These are phyloP conservation scores for Euzophera pinguis DNA, from an alignment of 2,888 invertebrate species.

Conservation along the genomic window DNA sequence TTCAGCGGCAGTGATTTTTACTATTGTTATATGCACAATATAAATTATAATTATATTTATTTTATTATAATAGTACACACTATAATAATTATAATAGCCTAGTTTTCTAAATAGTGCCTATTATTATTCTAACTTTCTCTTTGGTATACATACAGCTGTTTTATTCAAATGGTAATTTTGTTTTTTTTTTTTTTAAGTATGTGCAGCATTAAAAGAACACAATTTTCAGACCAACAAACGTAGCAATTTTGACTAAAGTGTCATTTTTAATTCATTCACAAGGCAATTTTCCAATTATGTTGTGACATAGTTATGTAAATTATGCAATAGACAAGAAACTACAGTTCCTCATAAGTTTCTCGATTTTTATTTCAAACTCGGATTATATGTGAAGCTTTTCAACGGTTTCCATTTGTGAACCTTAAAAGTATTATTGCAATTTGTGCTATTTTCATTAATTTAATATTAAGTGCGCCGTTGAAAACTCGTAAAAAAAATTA, in stretches of 20 bases:
- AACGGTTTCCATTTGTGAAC: background rate
- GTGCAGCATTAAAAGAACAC: no score
- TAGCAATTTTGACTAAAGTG: no score
- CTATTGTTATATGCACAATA: slow-evolving; percentile 20
- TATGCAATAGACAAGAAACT: no score
- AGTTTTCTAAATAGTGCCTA: slow-evolving; percentile 14
- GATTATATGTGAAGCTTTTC: background rate
- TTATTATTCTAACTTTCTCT: slow-evolving; percentile 37
- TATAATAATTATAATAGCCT: slow-evolving; percentile 8
- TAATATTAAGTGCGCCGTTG: background rate
- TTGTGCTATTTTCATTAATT: background rate
- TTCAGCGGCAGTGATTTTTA: slow-evolving; percentile 46
- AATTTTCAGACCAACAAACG: no score
- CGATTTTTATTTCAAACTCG: no score
- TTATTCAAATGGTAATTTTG: background rate
- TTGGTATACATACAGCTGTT: slow-evolving; percentile 59
- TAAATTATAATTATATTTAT: slow-evolving; percentile 20
- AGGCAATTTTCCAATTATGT: no score
- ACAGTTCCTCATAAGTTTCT: no score
- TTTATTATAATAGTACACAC: slow-evolving; percentile 1
- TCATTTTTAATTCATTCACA: no score
- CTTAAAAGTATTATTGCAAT: background rate
- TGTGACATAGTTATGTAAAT: no score
- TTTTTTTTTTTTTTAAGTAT: no score
- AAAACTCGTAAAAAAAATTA: slow-evolving; percentile 3